Base-by-base conservation (phyloP, 2,888 invertebrate species). In the Tridacna crocea region DNA sequence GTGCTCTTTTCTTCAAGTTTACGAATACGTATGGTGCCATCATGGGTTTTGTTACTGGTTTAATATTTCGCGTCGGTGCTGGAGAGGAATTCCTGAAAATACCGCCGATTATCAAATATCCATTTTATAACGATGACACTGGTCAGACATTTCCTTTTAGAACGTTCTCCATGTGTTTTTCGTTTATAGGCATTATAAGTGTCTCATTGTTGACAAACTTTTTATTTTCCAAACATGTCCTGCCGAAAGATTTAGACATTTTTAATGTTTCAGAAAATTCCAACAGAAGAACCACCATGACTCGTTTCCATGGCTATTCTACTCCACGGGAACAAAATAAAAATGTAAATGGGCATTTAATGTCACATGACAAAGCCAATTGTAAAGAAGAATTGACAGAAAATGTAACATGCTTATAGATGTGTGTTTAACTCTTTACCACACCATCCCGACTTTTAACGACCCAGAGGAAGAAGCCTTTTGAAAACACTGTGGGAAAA, bases 91-190 rank as follows among this genome's bases (percentile, higher is more conserved):
- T 97, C 90, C 95, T 99, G 93, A 96, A 97, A 0, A 95, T 99
- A 75, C 96, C 97, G 0, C 96, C 98, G 0, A 95, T 98, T 72
- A 97, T 99, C 87, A 96, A 97, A 93, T 99, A 96, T 95, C 98
- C 99, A 0, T 94, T 92, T 88, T 95, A 94, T 90, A 97, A 97
- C 92, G 90, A 90, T 95, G 96, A 73, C 11, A 92, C 90, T 0
- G 94, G 94, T 11, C 99, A 99, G 95, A 95, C 97, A 92, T 99
- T 99, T 95, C 99, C 99, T 27, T 99, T 99, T 95, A 95, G 98
- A 89, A 99, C 99, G 51, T 96, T 98, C 96, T 97, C 99, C 61
- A 99, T 99, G 99, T 89, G 97, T 76, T 93, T 97, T 90, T 98
- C 98, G 12, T 80, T 89, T 17, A 19, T 82, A 6, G 84, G 88